Base-by-base conservation (phyloP, 2,113 vertebrate genomes). In the Aythya baeri region DNA sequence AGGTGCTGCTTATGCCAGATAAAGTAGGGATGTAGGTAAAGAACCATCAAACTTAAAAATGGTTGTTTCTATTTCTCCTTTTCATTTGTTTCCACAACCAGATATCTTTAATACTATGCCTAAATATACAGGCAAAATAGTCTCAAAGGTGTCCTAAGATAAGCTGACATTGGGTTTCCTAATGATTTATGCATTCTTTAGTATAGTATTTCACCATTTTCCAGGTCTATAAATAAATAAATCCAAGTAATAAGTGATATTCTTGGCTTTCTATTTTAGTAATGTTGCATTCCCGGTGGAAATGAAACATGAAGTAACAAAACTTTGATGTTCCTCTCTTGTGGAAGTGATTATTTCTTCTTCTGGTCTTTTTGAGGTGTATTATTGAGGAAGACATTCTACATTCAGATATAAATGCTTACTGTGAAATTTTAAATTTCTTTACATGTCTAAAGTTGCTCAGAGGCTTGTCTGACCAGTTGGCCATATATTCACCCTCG, bases 171-270 rank as follows among this genome's bases (percentile, higher is more conserved):
- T 36, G 44, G 20, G 44, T 74, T 91, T 86, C 2, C 0, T 77
- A 70, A 71, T 20, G 50, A 70, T 26, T n/a, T 44, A 32, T 16
- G 21, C 20, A 57, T 92, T 87, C 55, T 79, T 70, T 72, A 75
- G 31, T 76, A 38, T 62, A 58, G 59, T 73, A 66, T 83, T 95
- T 93, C 93, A 90, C 27, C 71, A 23, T 83, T 88, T 70, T 71
- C 21, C 32, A 81, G 36, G 23, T 13, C 77, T 89, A 91, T 50
- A 81, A 91, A 78, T 93, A 86, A 46, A 46, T 46, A 46, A 46
- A 34, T 41, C 34, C 52, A 25, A 58, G 9, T 74, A 87, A 31
- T 71, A 90, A 85, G 13, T 54, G 49, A 86, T 92, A 88, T 66
- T 70, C 38, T 62, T 62, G 34, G 38, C 50, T 74, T 78, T 71